Percentiles rank a stretch among this genome's conserved stretches.
Conservation (phyloP, 2,888 invertebrate species). For the Pollenia angustigena region DNA sequence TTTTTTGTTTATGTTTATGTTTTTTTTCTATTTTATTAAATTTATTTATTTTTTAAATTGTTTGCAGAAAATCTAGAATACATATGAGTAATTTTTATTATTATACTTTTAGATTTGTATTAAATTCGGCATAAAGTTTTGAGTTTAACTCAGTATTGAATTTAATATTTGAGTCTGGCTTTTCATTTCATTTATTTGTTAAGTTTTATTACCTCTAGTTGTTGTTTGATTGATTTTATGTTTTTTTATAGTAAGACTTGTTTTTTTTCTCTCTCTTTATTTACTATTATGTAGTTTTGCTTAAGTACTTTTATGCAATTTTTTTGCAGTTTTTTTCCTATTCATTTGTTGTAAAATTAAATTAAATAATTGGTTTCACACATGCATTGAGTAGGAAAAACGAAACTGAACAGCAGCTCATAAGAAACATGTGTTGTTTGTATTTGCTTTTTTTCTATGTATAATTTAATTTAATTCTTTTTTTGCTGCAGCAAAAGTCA, state of each 20-base stretch:
- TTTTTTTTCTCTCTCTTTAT: conserved; percentile 24
- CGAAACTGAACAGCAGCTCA: conserved; percentile 30
- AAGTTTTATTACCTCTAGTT: conserved; percentile 48
- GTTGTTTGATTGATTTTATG: conserved; percentile 66
- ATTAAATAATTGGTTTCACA: conserved; percentile 74
- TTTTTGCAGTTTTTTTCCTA: conserved; percentile 24
- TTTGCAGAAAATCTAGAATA: background rate
- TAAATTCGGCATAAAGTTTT: background rate
- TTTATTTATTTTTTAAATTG: conserved; percentile 5
- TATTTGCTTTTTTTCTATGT: conserved; percentile 70
- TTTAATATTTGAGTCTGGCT: too few relatives aligned
- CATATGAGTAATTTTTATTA: background rate
- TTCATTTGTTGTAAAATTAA: conserved; percentile 64
- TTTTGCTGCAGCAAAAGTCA: conserved; percentile 14
- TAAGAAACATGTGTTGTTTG: conserved; percentile 54
- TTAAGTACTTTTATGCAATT: conserved; percentile 55
- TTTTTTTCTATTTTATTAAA: background rate
- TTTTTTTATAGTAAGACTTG: conserved; percentile 64
- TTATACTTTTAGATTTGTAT: conserved; percentile 56
- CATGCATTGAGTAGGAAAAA: conserved; percentile 55
- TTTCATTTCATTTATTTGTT: conserved; percentile 21
- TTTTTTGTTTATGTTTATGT: conserved; percentile 16
- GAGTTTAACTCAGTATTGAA: too few relatives aligned
- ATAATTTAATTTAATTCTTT: conserved; percentile 36
- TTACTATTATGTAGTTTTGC: conserved; percentile 23